These are phyloP conservation scores for Drosophila pseudoobscura DNA, from an alignment of 1,140 invertebrate species.

Conservation along the genomic window DNA sequence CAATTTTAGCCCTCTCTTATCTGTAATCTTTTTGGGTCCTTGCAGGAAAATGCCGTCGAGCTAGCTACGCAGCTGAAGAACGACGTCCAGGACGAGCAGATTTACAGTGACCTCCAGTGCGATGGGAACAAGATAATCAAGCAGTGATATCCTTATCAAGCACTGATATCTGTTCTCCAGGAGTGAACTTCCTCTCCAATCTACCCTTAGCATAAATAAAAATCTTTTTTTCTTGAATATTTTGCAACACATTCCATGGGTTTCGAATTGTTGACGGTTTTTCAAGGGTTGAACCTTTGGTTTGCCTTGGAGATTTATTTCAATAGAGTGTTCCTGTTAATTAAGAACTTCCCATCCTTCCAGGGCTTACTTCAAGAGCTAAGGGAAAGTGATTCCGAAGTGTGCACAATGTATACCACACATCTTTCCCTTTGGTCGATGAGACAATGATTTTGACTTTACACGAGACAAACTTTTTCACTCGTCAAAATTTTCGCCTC, in stretches of 20 bases:
- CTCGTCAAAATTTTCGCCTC: too few relatives aligned
- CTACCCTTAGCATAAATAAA: conserved; percentile 22
- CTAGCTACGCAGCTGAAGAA: conserved; percentile 63
- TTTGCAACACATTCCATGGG: neutral
- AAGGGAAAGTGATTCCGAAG: too few relatives aligned
- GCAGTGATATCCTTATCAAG: conserved; percentile 41
- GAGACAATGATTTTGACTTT: too few relatives aligned
- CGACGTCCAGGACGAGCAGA: conserved; percentile 55
- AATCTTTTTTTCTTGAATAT: conserved; percentile 17
- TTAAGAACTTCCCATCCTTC: too few relatives aligned
- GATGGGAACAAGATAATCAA: conserved; percentile 64
- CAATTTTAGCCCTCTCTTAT: neutral
- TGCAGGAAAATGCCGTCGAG: conserved; percentile 64
- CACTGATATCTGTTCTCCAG: conserved; percentile 16
- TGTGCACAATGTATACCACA: too few relatives aligned
- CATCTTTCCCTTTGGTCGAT: too few relatives aligned
- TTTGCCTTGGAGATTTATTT: too few relatives aligned
- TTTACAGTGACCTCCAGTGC: conserved; percentile 66
- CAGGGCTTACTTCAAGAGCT: too few relatives aligned
- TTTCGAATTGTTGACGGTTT: neutral
- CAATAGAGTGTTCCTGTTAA: too few relatives aligned
- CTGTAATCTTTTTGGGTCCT: neutral
- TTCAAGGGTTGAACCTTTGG: neutral
- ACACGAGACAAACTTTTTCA: too few relatives aligned
- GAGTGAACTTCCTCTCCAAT: too few relatives aligned